Conservation (phyloP, 2,888 invertebrate genomes). For the Automeris io region DNA sequence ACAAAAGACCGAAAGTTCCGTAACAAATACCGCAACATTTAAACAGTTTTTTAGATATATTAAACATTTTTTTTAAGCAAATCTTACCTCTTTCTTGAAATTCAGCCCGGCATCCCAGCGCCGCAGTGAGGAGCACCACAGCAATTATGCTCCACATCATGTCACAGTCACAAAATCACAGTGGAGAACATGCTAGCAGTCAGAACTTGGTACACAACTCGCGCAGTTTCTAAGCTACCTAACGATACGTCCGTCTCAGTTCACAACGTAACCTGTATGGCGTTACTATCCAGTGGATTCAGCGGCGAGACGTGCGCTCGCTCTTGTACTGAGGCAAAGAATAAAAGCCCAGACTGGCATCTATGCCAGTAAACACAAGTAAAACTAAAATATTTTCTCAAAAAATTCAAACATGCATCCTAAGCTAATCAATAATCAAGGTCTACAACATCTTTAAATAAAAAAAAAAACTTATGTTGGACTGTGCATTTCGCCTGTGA, state of each 20-base stretch:
- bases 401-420: background rate
- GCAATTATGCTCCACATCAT: constrained; percentile 47
- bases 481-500: too few relatives aligned
- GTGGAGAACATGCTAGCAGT: constrained; percentile 44
- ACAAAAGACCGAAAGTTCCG: background rate
- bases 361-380: too few relatives aligned
- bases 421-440: background rate
- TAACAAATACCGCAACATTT: background rate
- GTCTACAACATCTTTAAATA: background rate
- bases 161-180: constrained; percentile 45
- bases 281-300: constrained; percentile 7
- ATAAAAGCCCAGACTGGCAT: constrained; percentile 17
- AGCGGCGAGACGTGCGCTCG: constrained; percentile 34
- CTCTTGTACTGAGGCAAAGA: constrained; percentile 24
- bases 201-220: constrained; percentile 15
- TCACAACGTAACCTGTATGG: constrained; percentile 49
- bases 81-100: constrained; percentile 62
- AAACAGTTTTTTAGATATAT: background rate
- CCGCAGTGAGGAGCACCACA: constrained; percentile 28
- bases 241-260: constrained; percentile 42
- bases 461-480: background rate
- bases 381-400: too few relatives aligned
- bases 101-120: constrained; percentile 38
- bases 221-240: constrained; percentile 8
- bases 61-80: background rate